Percentiles rank a stretch among this genome's conserved stretches.
phyloP scores from a whole-genome alignment of 2,113 vertebrate genomes.

The Phyllostomus hastatus region DNA sequence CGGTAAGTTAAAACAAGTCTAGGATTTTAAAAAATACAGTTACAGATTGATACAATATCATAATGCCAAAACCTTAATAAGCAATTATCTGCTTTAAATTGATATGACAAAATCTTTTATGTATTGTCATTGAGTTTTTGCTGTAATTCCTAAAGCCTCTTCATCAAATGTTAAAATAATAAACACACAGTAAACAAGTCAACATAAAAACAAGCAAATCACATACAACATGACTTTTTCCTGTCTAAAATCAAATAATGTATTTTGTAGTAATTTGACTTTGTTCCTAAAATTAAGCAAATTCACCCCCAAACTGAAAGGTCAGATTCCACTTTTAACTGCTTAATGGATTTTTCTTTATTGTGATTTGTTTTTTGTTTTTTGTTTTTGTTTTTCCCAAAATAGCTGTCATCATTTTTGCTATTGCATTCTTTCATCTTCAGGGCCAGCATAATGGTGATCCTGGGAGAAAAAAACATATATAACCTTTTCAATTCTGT shows the following conservation, averaged over 20 bases:
- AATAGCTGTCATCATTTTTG: neutral
- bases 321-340: neutral
- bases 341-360: neutral
- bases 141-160: neutral
- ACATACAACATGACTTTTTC: neutral
- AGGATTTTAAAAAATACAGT: neutral
- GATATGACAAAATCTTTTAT: neutral
- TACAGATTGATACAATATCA: neutral
- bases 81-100: neutral
- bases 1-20: neutral
- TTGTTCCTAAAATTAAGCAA: neutral
- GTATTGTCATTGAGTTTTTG: neutral
- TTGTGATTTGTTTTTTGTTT: neutral
- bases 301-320: neutral
- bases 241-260: neutral
- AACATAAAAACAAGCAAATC: neutral
- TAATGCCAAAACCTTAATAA: neutral
- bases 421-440: neutral
- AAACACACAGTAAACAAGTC: neutral
- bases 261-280: neutral
- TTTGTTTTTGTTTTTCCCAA: neutral
- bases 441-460: neutral
- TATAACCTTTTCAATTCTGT: neutral
- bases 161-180: constrained; percentile 5
- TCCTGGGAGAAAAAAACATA: neutral